These are phyloP conservation scores for Phataginus tetradactyla DNA, from an alignment of 2,797 vertebrate species.

Conservation along the genomic window DNA sequence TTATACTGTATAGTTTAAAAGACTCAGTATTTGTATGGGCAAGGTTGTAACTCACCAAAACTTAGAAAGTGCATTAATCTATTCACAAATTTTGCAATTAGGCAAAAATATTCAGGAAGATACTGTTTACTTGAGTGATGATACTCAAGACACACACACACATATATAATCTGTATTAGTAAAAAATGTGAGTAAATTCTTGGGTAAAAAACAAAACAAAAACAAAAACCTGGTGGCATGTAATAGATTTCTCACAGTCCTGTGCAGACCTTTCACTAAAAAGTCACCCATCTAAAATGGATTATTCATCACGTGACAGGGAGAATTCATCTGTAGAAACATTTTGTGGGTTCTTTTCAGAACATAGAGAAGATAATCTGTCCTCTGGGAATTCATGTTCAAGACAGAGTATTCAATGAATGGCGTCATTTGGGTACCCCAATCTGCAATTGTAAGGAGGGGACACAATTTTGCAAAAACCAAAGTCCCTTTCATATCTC, in stretches of 20 bases:
- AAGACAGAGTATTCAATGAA: background rate
- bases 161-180: background rate
- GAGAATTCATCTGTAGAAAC: slow-evolving; percentile 19
- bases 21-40: background rate
- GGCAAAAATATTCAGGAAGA: slow-evolving; percentile 17
- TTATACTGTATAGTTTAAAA: background rate
- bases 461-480: background rate
- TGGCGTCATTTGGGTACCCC: background rate
- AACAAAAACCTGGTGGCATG: background rate
- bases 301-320: background rate
- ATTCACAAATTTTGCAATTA: background rate
- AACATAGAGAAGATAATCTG: background rate
- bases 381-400: background rate
- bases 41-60: background rate
- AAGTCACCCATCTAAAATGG: background rate
- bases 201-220: background rate
- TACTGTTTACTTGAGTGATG: background rate
- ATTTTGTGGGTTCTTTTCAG: background rate
- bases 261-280: background rate
- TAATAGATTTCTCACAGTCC: background rate
- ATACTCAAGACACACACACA: background rate
- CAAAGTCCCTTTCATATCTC: background rate
- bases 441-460: background rate
- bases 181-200: background rate
- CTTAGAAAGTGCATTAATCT: slow-evolving; percentile 4